phyloP scores from a whole-genome alignment of 2,113 vertebrate genomes.

The Callithrix jacchus region DNA sequence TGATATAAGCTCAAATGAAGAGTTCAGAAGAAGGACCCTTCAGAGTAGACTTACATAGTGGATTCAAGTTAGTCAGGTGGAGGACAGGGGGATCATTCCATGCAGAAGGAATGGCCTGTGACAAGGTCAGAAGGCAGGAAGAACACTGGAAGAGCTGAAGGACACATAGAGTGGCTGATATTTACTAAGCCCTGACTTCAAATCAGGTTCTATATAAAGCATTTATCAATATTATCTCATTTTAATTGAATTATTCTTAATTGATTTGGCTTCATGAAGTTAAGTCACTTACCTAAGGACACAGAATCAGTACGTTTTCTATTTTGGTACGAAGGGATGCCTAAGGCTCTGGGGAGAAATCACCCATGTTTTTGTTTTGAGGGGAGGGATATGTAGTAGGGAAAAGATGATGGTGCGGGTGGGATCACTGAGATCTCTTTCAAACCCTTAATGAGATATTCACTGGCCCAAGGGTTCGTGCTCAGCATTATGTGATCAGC shows the following conservation, averaged over 20 bases:
- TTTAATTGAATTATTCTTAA: not conserved
- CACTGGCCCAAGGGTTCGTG: not conserved
- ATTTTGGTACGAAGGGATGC: not conserved
- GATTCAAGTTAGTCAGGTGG: not conserved
- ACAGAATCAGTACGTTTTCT: not conserved
- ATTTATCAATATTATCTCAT: not conserved
- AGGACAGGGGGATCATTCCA: not conserved
- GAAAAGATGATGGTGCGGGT: not conserved
- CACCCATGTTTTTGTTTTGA: not conserved
- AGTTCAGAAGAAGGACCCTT: not conserved
- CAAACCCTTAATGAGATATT: not conserved
- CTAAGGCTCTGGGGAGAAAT: not conserved
- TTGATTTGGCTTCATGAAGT: not conserved
- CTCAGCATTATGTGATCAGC: not conserved
- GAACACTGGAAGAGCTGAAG: not conserved
- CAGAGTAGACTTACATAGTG: not conserved
- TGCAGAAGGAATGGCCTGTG: not conserved
- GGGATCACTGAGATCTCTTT: not conserved
- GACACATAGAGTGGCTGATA: not conserved
- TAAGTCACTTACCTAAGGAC: not conserved
- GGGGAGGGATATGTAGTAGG: not conserved
- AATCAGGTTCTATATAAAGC: not conserved
- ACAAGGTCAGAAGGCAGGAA: not conserved
- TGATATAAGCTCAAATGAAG: not conserved
- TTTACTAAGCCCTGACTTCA: not conserved